phyloP scores from a whole-genome alignment of 1,140 invertebrate genomes.

The Kradibia gibbosae region DNA sequence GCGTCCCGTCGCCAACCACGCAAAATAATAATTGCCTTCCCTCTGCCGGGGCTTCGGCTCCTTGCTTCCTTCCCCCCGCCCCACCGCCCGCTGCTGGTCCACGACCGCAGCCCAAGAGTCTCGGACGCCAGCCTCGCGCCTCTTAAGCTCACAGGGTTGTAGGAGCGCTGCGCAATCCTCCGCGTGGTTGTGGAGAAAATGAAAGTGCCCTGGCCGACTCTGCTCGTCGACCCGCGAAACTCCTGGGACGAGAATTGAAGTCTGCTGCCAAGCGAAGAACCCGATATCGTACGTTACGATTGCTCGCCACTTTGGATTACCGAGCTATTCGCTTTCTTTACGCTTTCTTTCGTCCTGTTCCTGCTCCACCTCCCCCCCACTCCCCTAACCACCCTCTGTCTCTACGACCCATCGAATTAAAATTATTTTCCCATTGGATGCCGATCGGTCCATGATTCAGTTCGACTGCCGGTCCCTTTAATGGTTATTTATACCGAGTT shows the following conservation, averaged over 20 bases:
- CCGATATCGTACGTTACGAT: constrained; percentile 16
- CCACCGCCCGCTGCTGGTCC: constrained; percentile 29
- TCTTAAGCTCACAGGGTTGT: too few species aligned
- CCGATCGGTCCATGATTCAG: background rate
- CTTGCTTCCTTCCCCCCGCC: constrained; percentile 45
- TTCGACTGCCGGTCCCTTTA: background rate
- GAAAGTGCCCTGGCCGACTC: constrained; percentile 33
- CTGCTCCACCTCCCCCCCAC: background rate
- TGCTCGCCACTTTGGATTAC: constrained; percentile 7
- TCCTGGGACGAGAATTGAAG: constrained; percentile 18
- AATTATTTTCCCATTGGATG: background rate
- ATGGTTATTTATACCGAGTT: background rate
- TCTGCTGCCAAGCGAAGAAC: background rate
- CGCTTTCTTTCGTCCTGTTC: background rate
- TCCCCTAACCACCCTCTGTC: too few species aligned
- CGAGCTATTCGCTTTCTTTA: background rate
- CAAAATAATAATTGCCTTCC: constrained; percentile 70
- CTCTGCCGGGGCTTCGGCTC: constrained; percentile 52
- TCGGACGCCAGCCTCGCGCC: too few species aligned
- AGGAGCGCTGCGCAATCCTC: constrained; percentile 23
- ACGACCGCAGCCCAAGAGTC: constrained; percentile 42
- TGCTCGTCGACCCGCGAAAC: background rate
- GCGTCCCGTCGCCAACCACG: constrained; percentile 63
- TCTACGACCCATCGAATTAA: background rate
- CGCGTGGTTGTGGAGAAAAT: constrained; percentile 41